These are phyloP conservation scores for Sphaeridia pumilis DNA, from an alignment of 2,888 invertebrate species.

Conservation along the genomic window DNA sequence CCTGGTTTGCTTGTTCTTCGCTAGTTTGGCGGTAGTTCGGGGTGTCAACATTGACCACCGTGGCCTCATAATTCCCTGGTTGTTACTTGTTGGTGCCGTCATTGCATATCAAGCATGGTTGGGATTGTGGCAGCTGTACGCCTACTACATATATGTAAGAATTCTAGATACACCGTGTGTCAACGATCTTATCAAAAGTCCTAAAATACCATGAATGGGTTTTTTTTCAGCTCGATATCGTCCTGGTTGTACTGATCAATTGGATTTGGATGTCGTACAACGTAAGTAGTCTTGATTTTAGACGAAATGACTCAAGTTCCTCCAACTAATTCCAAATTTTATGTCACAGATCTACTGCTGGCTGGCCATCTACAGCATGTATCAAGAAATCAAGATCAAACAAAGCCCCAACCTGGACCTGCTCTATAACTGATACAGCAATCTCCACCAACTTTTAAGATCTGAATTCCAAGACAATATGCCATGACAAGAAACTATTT, in stretches of 20 bases:
- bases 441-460: too few species aligned
- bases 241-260: constrained; percentile 60
- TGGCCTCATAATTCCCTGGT: constrained; percentile 72
- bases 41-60: constrained; percentile 59
- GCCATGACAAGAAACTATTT: too few species aligned
- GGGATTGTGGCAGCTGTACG: constrained; percentile 73
- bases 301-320: neutral
- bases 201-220: too few species aligned
- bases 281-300: constrained; percentile 45
- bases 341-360: constrained; percentile 84
- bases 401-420: constrained; percentile 82
- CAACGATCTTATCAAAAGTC: too few species aligned
- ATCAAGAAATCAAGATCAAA: constrained; percentile 63
- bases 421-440: too few species aligned
- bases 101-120: constrained; percentile 65
- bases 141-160: constrained; percentile 84
- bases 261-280: constrained; percentile 78
- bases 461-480: too few species aligned
- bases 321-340: too few species aligned
- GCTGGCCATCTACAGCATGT: constrained; percentile 73
- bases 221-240: constrained; percentile 61
- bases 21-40: constrained; percentile 50
- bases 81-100: constrained; percentile 54
- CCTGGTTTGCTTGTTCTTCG: constrained; percentile 43
- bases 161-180: too few species aligned